Base-by-base conservation (phyloP, 2,888 invertebrate genomes). In the Mesorhabditis spiculigera region DNA sequence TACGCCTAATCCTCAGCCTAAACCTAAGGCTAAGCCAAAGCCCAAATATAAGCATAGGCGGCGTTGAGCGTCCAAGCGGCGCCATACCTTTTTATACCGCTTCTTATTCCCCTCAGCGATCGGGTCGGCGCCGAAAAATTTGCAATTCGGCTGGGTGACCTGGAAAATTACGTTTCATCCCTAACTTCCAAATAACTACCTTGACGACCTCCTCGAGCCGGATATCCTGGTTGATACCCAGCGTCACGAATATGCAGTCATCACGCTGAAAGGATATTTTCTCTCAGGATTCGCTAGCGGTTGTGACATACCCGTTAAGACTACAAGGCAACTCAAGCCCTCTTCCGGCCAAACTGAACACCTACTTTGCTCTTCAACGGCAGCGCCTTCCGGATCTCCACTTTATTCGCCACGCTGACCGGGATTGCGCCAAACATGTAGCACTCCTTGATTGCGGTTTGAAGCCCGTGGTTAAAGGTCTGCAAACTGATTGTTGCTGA, bases 331-430 rank as follows among this genome's bases (percentile, higher is more conserved):
- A 28, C 28, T 28, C 28, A 28, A 28, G 28, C 28, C 28, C 28
- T 28, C 28, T 28, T 28, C 28, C 28, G 28, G 28, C 28, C 28
- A 28, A 28, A 28, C 28, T 28, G 28, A 28, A 28, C 28, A 50
- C 58, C 58, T 50, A 50, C 58, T 50, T 50, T 10, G n/a, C n/a
- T 50, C n/a, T 50, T 50, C n/a, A n/a, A n/a, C 58, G n/a, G n/a
- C 8, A 50, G 8, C 58, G n/a, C n/a, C 58, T 50, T 50, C n/a
- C n/a, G 8, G 0, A 13, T n/a, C n/a, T 50, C 58, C 10, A 13
- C 58, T 3, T 13, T 13, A 50, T 50, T 50, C 58, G 8, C n/a
- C 10, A 50, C 58, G n/a, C 10, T 50, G n/a, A 50, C n/a, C 3
- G 58, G 58, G n/a, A 50, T 50, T 10, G 58, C 58, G 58, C 58